Evolutionary conservation across 2,888 invertebrate genomes (phyloP), one percentile per base, ranked within the genome.

Genomic region (Deilephila porcellus): DNA sequence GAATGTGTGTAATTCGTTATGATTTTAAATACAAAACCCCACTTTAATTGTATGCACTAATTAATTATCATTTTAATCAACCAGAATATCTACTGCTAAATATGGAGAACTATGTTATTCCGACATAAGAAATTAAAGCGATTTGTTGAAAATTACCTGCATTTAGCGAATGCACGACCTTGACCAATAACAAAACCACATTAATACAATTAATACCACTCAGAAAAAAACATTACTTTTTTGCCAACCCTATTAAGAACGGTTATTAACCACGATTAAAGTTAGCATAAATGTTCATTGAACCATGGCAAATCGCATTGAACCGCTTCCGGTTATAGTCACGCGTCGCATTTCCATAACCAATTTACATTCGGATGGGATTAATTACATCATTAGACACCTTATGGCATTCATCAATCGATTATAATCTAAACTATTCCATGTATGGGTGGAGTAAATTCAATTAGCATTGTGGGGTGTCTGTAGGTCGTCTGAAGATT

Each of bases 251-350:
- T 20, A 72, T 63, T 53, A 62, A n/a, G 29, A 71, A 63, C 72
- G 53, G 53, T 72, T 63, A 73, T 62, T 70, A 74, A 60, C 73
- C 64, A 74, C 70, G 64, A 71, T 74, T 74, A 74, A 71, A 76
- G 80, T 81, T 78, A 81, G 62, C 80, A 79, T 79, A 77, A 79
- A 77, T 80, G 79, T 79, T 76, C 75, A 74, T 71, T 74, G 76
- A 52, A 71, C 73, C 76, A 75, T 74, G 75, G 71, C 73, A 63
- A 75, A 76, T 74, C 73, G 67, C 74, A 76, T 77, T 74, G 75
- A 75, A 71, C 72, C 78, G 74, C 74, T 71, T 74, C 71, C 74
- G 71, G 64, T 62, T 71, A 76, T 77, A 74, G 75, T 73, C 74
- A 77, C 74, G 70, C 73, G 74, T 76, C 74, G 62, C 75, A 82